Percentiles rank a stretch among this genome's conserved stretches.
These are phyloP conservation scores for Hemitrygon akajei DNA, from an alignment of 2,797 vertebrate species.

Conservation along the genomic window DNA sequence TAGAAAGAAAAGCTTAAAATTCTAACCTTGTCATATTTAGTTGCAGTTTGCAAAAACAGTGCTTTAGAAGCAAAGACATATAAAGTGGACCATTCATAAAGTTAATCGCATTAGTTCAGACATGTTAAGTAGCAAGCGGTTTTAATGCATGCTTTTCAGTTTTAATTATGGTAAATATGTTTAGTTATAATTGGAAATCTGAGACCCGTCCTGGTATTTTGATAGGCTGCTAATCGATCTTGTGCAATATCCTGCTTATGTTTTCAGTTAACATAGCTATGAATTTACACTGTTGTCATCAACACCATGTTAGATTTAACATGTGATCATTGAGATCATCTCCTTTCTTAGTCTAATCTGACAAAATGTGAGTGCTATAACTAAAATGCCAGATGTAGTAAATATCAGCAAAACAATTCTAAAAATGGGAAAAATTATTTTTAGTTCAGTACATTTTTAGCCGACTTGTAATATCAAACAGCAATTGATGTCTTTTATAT, in stretches of 20 bases:
- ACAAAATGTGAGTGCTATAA: not conserved
- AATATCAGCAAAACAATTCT: not conserved
- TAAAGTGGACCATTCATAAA: slow-evolving; percentile 72
- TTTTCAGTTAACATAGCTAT: not conserved
- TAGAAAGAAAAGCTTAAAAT: slow-evolving; percentile 58
- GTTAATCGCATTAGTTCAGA: slow-evolving; percentile 76
- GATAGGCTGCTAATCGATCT: slow-evolving; percentile 26
- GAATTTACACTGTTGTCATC: not conserved
- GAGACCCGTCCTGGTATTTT: slow-evolving; percentile 41
- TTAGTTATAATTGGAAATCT: slow-evolving; percentile 64
- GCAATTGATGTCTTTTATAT: not conserved
- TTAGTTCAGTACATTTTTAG: not conserved
- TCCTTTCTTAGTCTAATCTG: not conserved
- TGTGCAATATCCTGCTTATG: slow-evolving; percentile 1
- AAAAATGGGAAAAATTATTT: not conserved
- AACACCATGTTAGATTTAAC: not conserved
- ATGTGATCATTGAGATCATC: not conserved
- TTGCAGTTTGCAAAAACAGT: slow-evolving; percentile 60
- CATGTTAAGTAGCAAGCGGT: slow-evolving; percentile 71
- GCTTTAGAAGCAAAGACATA: slow-evolving; percentile 50
- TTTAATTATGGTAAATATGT: slow-evolving; percentile 77
- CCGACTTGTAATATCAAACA: not conserved
- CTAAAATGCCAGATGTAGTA: not conserved
- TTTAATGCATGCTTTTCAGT: slow-evolving; percentile 73
- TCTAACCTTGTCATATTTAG: slow-evolving; percentile 71